Percentiles rank a stretch among this genome's conserved stretches.
Conservation (phyloP, 2,888 invertebrate genomes). For the Himalopsyche anomala region DNA sequence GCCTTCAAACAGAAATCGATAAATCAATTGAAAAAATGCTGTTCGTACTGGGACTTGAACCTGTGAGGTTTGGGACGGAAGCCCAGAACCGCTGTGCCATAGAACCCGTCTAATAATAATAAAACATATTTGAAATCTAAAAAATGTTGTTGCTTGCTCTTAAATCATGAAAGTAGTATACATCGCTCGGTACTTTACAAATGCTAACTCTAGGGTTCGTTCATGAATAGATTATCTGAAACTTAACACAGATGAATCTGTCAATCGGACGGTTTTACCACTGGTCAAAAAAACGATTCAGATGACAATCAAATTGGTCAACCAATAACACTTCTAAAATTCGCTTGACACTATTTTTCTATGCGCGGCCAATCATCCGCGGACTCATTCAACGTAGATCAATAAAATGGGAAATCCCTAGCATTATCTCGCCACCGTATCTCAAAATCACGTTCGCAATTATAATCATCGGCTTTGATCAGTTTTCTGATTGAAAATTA, state of each 20-base stretch:
- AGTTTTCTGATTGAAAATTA: conserved; percentile 43
- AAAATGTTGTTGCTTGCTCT: no score
- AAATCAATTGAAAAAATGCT: no score
- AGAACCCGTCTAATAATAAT: no score
- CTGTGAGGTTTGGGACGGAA: no score
- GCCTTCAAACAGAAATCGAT: no score
- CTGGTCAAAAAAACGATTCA: background rate
- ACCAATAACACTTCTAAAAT: background rate
- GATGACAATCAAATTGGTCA: conserved; percentile 32
- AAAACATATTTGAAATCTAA: no score
- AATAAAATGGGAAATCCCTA: conserved; percentile 5
- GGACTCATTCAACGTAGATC: conserved; percentile 1
- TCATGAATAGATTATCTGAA: conserved; percentile 9
- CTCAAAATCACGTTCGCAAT: background rate
- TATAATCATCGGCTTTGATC: background rate
- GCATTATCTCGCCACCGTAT: background rate
- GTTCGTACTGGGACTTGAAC: no score
- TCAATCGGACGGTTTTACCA: background rate
- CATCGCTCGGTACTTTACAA: background rate
- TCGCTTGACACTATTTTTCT: conserved; percentile 10
- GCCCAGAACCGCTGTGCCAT: no score
- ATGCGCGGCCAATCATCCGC: background rate
- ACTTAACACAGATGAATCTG: conserved; percentile 26
- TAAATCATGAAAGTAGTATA: background rate
- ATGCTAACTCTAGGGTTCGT: background rate